Evolutionary conservation across 2,113 vertebrate species (phyloP), one percentile per base, ranked within the genome.

Genomic region (Triplophysa tibetana): DNA sequence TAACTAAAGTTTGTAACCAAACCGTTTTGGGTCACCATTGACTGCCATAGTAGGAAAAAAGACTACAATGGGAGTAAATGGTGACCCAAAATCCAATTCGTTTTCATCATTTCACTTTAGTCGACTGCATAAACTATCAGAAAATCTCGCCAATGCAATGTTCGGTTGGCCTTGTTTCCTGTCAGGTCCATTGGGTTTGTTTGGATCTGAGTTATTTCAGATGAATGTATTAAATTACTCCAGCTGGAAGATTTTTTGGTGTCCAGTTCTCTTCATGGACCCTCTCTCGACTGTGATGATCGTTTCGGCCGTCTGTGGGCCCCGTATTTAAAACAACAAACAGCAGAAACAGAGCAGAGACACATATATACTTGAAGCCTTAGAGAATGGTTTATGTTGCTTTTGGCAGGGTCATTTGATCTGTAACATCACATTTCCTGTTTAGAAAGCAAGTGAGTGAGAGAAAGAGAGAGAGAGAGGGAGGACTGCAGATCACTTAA

Each of bases 321-420:
- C 72, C 43, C 68, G 62, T 24, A 13, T 33, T 12, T 50, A 56
- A 81, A 74, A 74, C 61, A 56, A 68, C 67, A 64, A 84, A 72
- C 38, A 64, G n/a, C 13, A 11, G 65, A 48, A 52, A 12, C 43
- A 21, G 48, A 56, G 58, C 33, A 41, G 8, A 33, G 65, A 56
- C 54, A 60, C 38, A 62, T 7, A 38, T 26, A 75, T 61, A 62
- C 60, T n/a, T 21, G 29, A 17, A 60, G 64, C 72, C 69, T 72
- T 60, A 38, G 29, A 78, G 72, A 65, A 76, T 85, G 68, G 80
- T 43, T 87, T 79, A 84, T 83, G 79, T 83, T 78, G 66, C 74
- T 82, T 21, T 77, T 77, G 78, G 68, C 77, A 66, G 77, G 70
- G 77, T 78, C 64, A 79, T 41, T 19, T 52, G 64, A 48, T 76